phyloP scores from a whole-genome alignment of 2,113 vertebrate genomes.

The Trochalopteron elliotii region DNA sequence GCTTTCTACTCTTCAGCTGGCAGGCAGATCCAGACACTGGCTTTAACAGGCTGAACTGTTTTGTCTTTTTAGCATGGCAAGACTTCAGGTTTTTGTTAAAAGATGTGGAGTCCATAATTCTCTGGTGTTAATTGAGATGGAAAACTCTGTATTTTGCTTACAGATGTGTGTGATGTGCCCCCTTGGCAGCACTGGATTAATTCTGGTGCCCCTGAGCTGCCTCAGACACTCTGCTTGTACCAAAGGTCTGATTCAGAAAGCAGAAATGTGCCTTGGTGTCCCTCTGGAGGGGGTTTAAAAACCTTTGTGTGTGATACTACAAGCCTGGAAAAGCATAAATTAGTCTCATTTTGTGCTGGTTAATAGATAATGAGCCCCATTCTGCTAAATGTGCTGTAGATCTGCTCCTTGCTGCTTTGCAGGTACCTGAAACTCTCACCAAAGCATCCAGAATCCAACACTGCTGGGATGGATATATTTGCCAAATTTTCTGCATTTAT shows the following conservation, averaged over 20 bases:
- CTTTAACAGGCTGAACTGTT: neutral
- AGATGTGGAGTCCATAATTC: neutral
- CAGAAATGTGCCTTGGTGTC: neutral
- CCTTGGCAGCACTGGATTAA: neutral
- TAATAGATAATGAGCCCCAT: neutral
- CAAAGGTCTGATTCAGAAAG: neutral
- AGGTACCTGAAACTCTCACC: conserved; percentile 91
- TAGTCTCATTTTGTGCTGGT: neutral
- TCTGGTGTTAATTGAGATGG: neutral
- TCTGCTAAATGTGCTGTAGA: neutral
- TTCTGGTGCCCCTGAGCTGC: neutral
- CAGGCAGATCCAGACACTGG: neutral
- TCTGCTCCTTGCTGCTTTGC: neutral
- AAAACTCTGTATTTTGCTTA: rapidly evolving
- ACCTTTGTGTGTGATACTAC: neutral
- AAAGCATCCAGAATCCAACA: conserved; percentile 96
- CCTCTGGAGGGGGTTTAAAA: neutral
- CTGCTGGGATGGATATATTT: conserved; percentile 98
- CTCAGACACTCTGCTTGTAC: neutral
- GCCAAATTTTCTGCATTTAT: conserved; percentile 98
- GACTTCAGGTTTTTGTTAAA: neutral
- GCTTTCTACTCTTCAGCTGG: neutral
- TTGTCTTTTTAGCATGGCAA: neutral
- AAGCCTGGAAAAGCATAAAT: neutral
- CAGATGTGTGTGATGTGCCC: neutral